Conservation (phyloP, 2,888 invertebrate species). For the Agonopterix subpropinquella region DNA sequence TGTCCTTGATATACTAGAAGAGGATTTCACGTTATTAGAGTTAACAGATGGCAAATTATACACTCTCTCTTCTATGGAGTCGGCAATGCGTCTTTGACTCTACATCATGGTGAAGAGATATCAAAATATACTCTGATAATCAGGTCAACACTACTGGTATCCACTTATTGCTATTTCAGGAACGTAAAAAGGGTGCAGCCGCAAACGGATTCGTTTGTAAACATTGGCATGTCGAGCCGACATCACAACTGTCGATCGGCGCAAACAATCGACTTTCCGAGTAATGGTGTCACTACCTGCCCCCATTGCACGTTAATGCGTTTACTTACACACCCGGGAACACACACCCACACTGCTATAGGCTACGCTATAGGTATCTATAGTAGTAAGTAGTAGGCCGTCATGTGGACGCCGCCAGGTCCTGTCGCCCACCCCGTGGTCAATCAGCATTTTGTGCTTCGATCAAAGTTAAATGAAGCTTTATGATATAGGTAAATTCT, state of each 20-base stretch:
- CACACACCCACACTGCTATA: background rate
- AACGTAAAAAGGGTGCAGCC: slow-evolving; percentile 23
- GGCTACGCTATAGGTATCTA: background rate
- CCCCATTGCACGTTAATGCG: slow-evolving; percentile 45
- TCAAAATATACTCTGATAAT: background rate
- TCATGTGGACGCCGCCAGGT: too few species aligned
- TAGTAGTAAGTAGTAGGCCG: too few species aligned
- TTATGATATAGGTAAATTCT: too few species aligned
- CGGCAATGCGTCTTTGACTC: too few species aligned
- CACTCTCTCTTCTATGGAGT: too few species aligned
- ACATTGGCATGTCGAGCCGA: slow-evolving; percentile 28
- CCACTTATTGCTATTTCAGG: slow-evolving; percentile 28
- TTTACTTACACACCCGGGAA: slow-evolving; percentile 27
- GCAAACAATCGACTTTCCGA: slow-evolving; percentile 46
- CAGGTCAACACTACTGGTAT: slow-evolving; percentile 1
- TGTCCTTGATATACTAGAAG: too few species aligned
- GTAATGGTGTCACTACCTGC: slow-evolving; percentile 35
- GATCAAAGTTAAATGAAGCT: too few species aligned
- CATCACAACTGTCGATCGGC: slow-evolving; percentile 35
- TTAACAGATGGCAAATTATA: too few species aligned
- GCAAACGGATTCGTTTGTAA: slow-evolving; percentile 12
- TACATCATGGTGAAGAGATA: too few species aligned
- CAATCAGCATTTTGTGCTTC: too few species aligned
- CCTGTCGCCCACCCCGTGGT: too few species aligned
- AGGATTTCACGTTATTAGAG: too few species aligned